phyloP scores from a whole-genome alignment of 1,140 invertebrate genomes.

The Heliconius nattereri region DNA sequence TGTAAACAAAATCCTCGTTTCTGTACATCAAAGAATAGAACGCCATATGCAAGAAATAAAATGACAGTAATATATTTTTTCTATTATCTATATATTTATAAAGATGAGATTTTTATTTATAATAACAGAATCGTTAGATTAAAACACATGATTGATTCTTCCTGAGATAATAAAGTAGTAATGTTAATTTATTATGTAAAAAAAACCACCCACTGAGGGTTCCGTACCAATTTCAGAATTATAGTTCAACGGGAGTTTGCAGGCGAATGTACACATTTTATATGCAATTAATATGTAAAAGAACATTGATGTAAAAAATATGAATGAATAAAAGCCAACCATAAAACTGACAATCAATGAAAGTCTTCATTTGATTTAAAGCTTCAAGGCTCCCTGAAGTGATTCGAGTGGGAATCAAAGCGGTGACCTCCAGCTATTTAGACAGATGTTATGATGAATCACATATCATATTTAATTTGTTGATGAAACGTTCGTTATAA shows the following conservation, averaged over 20 bases:
- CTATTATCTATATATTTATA: not conserved
- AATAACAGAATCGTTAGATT: too few relatives aligned
- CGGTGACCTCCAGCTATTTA: not conserved
- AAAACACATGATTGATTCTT: too few relatives aligned
- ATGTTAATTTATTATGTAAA: too few relatives aligned
- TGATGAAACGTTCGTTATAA: not conserved
- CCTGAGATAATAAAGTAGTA: too few relatives aligned
- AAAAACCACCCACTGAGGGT: too few relatives aligned
- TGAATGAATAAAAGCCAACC: not conserved
- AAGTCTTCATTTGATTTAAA: not conserved
- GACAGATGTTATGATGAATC: conserved; percentile 11
- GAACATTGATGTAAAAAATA: not conserved
- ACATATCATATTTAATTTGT: not conserved
- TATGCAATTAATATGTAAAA: not conserved
- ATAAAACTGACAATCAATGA: not conserved
- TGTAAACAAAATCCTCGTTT: conserved; percentile 37
- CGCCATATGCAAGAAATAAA: conserved; percentile 27
- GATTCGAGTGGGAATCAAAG: not conserved
- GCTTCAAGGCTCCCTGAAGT: not conserved
- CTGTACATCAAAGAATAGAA: conserved; percentile 37
- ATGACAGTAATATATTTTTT: conserved; percentile 3
- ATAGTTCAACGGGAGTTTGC: too few relatives aligned
- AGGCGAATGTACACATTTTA: too few relatives aligned
- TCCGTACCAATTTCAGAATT: too few relatives aligned
- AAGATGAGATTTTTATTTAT: not conserved